Evolutionary conservation across 2,888 invertebrate genomes (phyloP).

Genomic region (Drosophila niveifrons): DNA sequence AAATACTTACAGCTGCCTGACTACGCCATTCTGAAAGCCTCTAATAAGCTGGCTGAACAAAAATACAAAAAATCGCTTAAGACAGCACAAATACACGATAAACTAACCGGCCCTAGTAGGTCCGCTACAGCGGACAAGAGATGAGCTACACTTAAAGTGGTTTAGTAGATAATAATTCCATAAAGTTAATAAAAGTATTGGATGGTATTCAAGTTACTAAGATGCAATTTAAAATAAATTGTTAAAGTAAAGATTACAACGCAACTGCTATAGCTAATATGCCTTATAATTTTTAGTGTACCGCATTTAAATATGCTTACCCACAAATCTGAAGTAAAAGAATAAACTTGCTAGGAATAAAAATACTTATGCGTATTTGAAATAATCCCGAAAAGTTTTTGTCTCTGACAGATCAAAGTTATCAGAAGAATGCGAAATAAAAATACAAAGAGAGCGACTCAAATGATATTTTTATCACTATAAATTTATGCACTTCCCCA

Average conservation of each 20-base stretch:
- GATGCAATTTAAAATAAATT: background rate
- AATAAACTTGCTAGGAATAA: conserved; percentile 32
- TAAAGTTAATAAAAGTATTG: background rate
- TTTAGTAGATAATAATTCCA: background rate
- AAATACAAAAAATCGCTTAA: conserved; percentile 53
- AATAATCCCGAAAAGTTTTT: background rate
- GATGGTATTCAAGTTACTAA: background rate
- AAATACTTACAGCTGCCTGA: conserved; percentile 46
- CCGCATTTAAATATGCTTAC: conserved; percentile 32
- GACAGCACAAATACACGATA: conserved; percentile 54
- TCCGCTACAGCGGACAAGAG: background rate
- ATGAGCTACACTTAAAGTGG: conserved; percentile 3
- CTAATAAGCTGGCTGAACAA: conserved; percentile 43
- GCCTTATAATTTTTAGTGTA: background rate
- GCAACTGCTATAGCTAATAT: background rate
- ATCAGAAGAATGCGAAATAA: background rate
- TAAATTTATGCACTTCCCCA: conserved; percentile 1
- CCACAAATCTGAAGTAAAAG: conserved; percentile 38
- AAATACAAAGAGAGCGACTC: background rate
- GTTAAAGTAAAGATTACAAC: background rate
- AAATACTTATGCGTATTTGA: background rate
- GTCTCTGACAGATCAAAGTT: conserved; percentile 1
- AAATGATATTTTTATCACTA: conserved; percentile 17
- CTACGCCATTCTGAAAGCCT: conserved; percentile 32
- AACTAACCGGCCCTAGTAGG: background rate